Conservation (phyloP, 2,797 vertebrate genomes). For the Agapornis canus region DNA sequence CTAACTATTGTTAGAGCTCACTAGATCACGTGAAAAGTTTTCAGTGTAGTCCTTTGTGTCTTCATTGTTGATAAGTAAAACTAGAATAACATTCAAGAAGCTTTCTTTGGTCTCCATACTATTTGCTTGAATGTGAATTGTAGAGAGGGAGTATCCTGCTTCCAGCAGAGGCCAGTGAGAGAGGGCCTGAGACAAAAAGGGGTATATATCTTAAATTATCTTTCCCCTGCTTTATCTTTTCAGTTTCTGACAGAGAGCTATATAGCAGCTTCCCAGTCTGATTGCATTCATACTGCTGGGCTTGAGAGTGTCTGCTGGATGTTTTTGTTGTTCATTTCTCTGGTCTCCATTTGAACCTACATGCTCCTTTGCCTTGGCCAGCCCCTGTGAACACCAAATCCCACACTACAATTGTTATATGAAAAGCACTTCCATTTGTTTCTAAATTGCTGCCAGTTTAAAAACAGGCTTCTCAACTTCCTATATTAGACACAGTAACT, state of each 20-base stretch:
- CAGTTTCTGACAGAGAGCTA: not conserved
- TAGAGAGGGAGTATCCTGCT: not conserved
- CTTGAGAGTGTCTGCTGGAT: not conserved
- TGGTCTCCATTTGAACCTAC: not conserved
- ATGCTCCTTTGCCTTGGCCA: not conserved
- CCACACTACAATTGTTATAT: not conserved
- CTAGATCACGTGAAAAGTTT: not conserved
- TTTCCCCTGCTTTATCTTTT: not conserved
- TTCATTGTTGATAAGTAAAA: not conserved
- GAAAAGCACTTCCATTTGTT: slow-evolving; percentile 2
- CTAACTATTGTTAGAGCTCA: not conserved
- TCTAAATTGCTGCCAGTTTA: slow-evolving; percentile 2
- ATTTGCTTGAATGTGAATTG: not conserved
- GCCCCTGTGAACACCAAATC: not conserved
- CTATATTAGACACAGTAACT: slow-evolving; percentile 9
- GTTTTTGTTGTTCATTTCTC: not conserved
- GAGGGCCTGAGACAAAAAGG: not conserved
- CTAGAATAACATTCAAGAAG: not conserved
- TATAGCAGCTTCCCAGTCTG: not conserved
- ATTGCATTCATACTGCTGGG: not conserved
- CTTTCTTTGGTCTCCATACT: not conserved
- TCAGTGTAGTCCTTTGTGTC: not conserved
- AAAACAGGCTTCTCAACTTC: not conserved
- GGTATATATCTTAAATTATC: not conserved
- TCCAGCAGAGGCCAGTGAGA: not conserved